Evolutionary conservation across 2,888 invertebrate species (phyloP), one percentile per base, ranked within the genome.

Genomic region (Thalpophila matura): DNA sequence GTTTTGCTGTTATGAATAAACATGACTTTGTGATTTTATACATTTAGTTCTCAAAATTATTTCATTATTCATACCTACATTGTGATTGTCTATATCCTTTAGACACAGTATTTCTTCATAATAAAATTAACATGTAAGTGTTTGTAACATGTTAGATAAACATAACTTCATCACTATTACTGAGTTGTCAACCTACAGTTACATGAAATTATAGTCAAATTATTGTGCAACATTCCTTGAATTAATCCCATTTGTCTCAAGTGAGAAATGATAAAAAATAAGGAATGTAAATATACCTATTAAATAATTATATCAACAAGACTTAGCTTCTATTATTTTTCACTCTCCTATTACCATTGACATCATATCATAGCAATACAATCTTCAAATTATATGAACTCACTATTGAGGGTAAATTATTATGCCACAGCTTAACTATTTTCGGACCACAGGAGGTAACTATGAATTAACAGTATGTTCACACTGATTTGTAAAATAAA

Each of bases 271-370:
- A 56, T 79, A 80, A 78, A 74, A 85, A 82, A 80, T 89, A 89
- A 90, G 93, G 93, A 91, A 93, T 93, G 93, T 91, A 93, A 84
- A 91, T 92, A 90, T 86, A 92, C 57, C 61, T 74, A 79, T 91
- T 91, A 92, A 91, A 91, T 85, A 89, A 86, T 86, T 86, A 83
- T 86, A 86, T 85, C 84, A 81, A 83, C 72, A 74, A 78, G 57
- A 69, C 43, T 35, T 35, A 57, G 58, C 31, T 54, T 75, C 62
- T 81, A 60, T 82, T 80, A 79, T 81, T 82, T 77, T 67, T 71
- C 61, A 49, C 60, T 55, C 31, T 61, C 72, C 76, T 20, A 29
- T 3, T 58, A 20, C 42, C 9, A 49, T 40, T 62, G 20, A 16
- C 24, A 50, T 5, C 4, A 22, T 33, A 3, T 9, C 16, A 38